Evolutionary conservation across 1,140 invertebrate species (phyloP).

Genomic region (Nephila pilipes): DNA sequence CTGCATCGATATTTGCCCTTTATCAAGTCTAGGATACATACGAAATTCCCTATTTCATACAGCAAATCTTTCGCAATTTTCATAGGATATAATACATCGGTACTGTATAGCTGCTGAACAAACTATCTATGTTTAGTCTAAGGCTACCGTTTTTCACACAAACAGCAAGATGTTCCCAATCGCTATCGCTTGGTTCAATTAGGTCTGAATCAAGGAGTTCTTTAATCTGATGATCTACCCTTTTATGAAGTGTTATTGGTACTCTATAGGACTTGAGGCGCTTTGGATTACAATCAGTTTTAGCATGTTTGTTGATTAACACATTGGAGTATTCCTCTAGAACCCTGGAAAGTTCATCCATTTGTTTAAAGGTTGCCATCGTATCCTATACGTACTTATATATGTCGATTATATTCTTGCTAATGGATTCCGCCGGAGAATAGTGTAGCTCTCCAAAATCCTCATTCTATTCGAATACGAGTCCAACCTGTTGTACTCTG

Average conservation of each 20-base stretch:
- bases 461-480: slow-evolving; percentile 23
- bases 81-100: too few species aligned
- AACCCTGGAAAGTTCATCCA: too few species aligned
- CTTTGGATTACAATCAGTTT: not conserved
- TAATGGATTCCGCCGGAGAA: not conserved
- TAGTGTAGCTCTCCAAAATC: not conserved
- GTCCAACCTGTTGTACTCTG: slow-evolving; percentile 1
- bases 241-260: not conserved
- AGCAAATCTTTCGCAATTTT: not conserved
- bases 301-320: not conserved
- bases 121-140: slow-evolving; percentile 78
- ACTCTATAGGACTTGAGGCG: not conserved
- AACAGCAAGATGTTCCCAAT: not conserved
- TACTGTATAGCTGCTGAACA: slow-evolving; percentile 77
- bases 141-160: slow-evolving; percentile 65
- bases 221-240: not conserved
- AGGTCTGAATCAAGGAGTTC: not conserved
- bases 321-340: not conserved
- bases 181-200: not conserved
- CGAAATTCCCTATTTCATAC: not conserved
- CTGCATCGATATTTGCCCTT: not conserved
- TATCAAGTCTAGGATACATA: not conserved
- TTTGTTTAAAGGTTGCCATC: accelerated
- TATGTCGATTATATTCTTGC: not conserved
- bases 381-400: not conserved